Evolutionary conservation across 2,797 vertebrate genomes (phyloP), one percentile per base, ranked within the genome.

Genomic region (Epinephelus malabaricus): DNA sequence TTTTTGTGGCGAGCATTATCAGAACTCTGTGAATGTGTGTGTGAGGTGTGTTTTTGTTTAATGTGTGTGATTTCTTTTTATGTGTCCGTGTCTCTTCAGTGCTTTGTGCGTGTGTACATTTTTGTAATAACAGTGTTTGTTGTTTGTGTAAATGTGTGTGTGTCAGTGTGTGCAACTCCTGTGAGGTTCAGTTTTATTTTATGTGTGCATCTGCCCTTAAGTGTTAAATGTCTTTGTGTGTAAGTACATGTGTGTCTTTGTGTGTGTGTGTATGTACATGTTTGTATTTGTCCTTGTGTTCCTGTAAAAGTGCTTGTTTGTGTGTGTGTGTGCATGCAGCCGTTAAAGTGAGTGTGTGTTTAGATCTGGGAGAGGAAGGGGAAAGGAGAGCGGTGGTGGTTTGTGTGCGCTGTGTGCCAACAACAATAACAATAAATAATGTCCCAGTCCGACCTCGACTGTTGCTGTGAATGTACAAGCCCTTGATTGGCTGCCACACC

Each of bases 1-100:
- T 94, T 91, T 93, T 94, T 92, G 86, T 90, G 88, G 87, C 76
- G 34, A 75, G 82, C 25, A 59, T 91, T 92, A 94, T 93, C 90
- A 90, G 86, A 92, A 86, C 62, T 68, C 56, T 73, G 70, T 59
- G 46, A 63, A 30, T 67, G 49, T 74, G 70, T 21, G 62, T 50
- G 47, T 46, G 69, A 64, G 40, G 46, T 77, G 59, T 63, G 62
- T 72, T 49, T 23, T 34, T 59, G 54, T 73, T 66, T 60, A 21
- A 23, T 40, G 50, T 78, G 62, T 25, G 46, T 47, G 46, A 54
- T 78, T 81, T 68, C 13, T 65, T 86, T 77, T 38, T 12, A 55
- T 47, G 38, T 72, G 25, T 77, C 51, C 18, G 3, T 86, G 70
- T 66, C 25, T 75, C 34, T 76, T 59, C 12, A 8, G 34, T 76